Conservation (phyloP, 1,140 invertebrate genomes). For the Euura lappo region DNA sequence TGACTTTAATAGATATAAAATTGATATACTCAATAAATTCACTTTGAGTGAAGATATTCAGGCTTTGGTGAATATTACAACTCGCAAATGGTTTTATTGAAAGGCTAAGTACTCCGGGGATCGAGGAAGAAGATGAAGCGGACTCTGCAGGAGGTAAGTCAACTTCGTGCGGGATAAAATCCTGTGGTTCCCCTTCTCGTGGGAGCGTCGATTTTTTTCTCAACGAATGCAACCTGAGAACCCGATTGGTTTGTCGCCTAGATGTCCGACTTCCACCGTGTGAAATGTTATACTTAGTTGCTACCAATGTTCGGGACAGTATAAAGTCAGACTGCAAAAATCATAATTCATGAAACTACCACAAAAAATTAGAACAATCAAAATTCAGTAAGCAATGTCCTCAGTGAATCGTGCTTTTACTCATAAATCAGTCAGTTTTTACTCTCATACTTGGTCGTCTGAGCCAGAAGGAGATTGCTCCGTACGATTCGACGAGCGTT, state of each 20-base stretch:
- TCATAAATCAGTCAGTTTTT: not conserved
- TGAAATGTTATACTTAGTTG: not conserved
- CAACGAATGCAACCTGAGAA: not conserved
- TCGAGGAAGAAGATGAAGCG: not conserved
- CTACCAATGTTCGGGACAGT: not conserved
- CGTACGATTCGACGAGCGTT: too few relatives aligned
- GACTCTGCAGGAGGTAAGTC: too few relatives aligned
- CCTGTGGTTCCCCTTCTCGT: too few relatives aligned
- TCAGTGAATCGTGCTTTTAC: not conserved
- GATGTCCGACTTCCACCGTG: not conserved
- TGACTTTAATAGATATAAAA: not conserved
- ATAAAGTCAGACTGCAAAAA: not conserved
- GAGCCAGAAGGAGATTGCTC: too few relatives aligned
- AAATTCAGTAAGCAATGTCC: not conserved
- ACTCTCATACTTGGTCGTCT: not conserved
- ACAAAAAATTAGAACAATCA: not conserved
- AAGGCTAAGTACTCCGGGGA: not conserved
- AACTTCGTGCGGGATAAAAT: too few relatives aligned
- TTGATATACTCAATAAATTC: not conserved
- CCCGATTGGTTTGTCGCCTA: not conserved
- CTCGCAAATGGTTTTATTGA: not conserved
- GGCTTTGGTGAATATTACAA: too few relatives aligned
- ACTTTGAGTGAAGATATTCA: not conserved
- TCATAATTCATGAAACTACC: not conserved
- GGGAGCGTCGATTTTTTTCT: not conserved